Evolutionary conservation across 2,797 vertebrate genomes (phyloP).

Genomic region (Pygocentrus nattereri): DNA sequence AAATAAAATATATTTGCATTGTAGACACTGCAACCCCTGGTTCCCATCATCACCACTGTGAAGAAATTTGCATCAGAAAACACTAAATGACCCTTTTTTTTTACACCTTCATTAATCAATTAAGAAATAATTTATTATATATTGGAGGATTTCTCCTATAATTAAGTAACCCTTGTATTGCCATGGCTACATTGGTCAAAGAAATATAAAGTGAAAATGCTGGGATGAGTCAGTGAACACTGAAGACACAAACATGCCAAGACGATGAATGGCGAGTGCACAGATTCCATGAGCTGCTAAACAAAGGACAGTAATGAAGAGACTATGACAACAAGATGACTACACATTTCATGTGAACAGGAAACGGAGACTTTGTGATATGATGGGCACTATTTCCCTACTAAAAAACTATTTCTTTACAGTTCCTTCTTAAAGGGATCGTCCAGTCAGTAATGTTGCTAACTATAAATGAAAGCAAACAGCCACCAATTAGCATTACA

Average conservation of each 20-base stretch:
- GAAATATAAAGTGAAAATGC: not conserved
- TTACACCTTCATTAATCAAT: no score
- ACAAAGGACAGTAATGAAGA: not conserved
- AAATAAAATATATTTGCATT: no score
- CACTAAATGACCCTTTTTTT: no score
- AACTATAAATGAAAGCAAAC: not conserved
- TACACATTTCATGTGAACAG: not conserved
- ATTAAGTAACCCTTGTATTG: not conserved
- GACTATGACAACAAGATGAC: not conserved
- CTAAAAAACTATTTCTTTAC: not conserved
- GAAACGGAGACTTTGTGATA: constrained; percentile 16
- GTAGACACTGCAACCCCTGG: no score
- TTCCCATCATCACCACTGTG: no score
- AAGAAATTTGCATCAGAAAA: no score
- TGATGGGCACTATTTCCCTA: no score
- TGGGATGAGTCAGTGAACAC: not conserved
- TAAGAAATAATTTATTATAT: no score
- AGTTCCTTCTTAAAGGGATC: not conserved
- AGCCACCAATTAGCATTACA: not conserved
- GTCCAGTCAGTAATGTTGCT: not conserved
- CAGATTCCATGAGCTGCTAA: constrained; percentile 21
- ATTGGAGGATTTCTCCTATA: no score
- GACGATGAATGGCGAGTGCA: constrained; percentile 16
- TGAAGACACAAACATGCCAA: not conserved
- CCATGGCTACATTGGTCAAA: no score